Conservation (phyloP, 2,797 vertebrate species). For the Rhodeus uyekii region DNA sequence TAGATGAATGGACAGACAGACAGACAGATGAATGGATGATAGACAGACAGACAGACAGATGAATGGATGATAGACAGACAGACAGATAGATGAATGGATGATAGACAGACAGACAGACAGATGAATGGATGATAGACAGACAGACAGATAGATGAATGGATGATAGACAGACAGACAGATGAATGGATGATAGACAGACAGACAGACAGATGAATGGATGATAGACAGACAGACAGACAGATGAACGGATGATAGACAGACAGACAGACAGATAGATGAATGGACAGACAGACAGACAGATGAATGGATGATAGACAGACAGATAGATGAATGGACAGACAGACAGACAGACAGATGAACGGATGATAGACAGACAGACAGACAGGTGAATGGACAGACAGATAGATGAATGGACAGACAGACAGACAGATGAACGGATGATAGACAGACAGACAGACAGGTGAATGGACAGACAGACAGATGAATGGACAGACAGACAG, state of each 20-base stretch:
- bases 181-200: too few species aligned
- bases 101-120: too few species aligned
- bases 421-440: too few species aligned
- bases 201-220: neutral
- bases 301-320: too few species aligned
- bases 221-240: neutral
- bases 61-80: too few species aligned
- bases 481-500: neutral
- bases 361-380: fast-evolving
- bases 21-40: neutral
- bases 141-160: too few species aligned
- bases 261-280: neutral
- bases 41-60: too few species aligned
- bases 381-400: neutral
- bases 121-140: too few species aligned
- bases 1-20: neutral
- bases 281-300: fast-evolving
- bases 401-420: neutral
- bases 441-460: neutral
- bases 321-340: neutral
- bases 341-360: neutral
- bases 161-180: too few species aligned
- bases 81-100: too few species aligned
- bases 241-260: neutral
- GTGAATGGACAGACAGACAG: too few species aligned